phyloP scores from a whole-genome alignment of 2,888 invertebrate species.

The Melanostoma mellinum region DNA sequence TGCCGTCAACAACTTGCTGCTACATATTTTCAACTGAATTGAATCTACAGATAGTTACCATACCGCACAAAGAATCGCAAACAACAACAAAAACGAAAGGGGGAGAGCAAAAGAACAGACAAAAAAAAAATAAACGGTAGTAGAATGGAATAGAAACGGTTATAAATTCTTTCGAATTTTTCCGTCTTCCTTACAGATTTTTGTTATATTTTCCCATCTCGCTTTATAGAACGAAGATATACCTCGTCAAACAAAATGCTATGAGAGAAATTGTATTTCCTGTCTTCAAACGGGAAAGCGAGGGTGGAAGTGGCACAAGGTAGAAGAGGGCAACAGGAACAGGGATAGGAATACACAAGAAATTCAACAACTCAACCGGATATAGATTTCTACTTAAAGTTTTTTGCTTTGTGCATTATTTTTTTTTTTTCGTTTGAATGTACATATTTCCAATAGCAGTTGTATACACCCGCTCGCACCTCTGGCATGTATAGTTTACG shows the following conservation, averaged over 20 bases:
- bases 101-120: background rate
- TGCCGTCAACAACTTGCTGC: conserved; percentile 45
- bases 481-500: conserved; percentile 5
- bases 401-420: conserved; percentile 46
- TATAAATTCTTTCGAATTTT: conserved; percentile 41
- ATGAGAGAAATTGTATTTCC: conserved; percentile 47
- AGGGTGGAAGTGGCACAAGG: conserved; percentile 3
- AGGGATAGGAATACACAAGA: conserved; percentile 27
- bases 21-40: conserved; percentile 36
- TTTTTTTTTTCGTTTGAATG: conserved; percentile 51
- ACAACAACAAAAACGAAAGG: conserved; percentile 5
- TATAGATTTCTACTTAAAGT: conserved; percentile 68
- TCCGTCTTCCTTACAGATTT: conserved; percentile 21
- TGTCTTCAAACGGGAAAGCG: conserved; percentile 19
- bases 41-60: conserved; percentile 59
- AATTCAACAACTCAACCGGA: conserved; percentile 64
- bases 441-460: conserved; percentile 22
- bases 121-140: conserved; percentile 7
- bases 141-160: conserved; percentile 14
- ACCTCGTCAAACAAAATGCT: conserved; percentile 23
- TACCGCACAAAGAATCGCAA: conserved; percentile 38
- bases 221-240: background rate
- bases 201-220: conserved; percentile 17
- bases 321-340: background rate
- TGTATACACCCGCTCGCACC: background rate